A percentile compares a stretch with the other conserved stretches of the same genome.
Conservation (phyloP, 2,797 vertebrate species). For the Tolypeutes matacus region DNA sequence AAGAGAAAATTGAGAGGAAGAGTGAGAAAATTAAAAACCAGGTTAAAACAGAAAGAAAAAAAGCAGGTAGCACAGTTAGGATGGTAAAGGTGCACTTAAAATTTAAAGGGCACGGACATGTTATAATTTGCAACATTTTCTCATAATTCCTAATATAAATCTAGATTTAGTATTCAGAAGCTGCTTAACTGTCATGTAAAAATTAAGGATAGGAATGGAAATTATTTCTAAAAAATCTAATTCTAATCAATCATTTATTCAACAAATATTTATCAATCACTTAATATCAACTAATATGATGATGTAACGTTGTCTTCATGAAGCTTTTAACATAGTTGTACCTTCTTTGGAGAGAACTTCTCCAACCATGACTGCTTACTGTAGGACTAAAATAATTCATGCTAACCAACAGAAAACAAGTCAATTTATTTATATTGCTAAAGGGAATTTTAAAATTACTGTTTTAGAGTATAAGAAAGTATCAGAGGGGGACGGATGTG, state of each 20-base stretch:
- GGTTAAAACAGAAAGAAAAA: background rate
- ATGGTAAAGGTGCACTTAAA: background rate
- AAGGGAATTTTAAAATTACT: constrained; percentile 22
- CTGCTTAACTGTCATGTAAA: constrained; percentile 33
- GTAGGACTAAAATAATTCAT: constrained; percentile 52
- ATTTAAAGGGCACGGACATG: background rate
- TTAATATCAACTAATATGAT: background rate
- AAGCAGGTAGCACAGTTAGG: background rate
- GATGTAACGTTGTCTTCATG: background rate
- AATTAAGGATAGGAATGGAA: background rate
- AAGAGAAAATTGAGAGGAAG: background rate
- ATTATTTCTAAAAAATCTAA: constrained; percentile 20
- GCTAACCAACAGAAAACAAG: background rate
- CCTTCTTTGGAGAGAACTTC: constrained; percentile 41
- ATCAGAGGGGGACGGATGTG: too few relatives aligned
- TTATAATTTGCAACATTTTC: background rate
- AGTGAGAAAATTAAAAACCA: constrained; percentile 39
- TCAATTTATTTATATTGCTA: constrained; percentile 30
- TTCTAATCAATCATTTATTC: constrained; percentile 45
- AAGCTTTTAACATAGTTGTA: constrained; percentile 3
- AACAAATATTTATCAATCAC: constrained; percentile 2
- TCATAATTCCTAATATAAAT: constrained; percentile 26
- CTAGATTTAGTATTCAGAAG: background rate
- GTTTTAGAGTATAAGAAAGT: background rate
- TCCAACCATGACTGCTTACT: background rate